These are phyloP conservation scores for Melieria omissa DNA, from an alignment of 2,888 invertebrate species.

Conservation along the genomic window DNA sequence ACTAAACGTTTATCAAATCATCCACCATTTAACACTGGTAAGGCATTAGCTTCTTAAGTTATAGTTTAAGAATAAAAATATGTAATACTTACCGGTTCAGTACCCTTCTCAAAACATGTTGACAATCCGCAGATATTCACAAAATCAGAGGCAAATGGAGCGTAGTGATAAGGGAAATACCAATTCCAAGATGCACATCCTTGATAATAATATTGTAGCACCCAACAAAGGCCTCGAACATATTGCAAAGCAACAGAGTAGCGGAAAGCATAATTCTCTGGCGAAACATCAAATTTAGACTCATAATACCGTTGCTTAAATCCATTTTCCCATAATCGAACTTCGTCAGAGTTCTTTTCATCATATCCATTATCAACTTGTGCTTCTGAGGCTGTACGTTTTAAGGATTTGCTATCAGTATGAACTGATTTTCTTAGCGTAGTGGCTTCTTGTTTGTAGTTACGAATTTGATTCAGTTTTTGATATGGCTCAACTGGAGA, in stretches of 20 bases:
- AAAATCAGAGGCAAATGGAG: constrained; percentile 99
- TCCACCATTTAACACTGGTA: too few relatives aligned
- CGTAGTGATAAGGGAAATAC: constrained; percentile 99
- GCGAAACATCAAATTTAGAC: constrained; percentile 86
- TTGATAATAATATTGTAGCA: constrained; percentile 98
- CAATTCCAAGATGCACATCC: constrained; percentile 99
- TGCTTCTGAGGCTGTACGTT: constrained; percentile 65
- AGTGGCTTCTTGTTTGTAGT: constrained; percentile 80
- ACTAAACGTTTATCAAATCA: too few relatives aligned
- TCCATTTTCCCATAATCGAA: constrained; percentile 94
- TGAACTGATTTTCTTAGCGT: constrained; percentile 67
- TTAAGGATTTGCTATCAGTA: constrained; percentile 63
- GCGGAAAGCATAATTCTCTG: constrained; percentile 85
- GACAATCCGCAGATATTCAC: constrained; percentile 87
- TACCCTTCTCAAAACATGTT: constrained; percentile 87
- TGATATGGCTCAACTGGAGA: constrained; percentile 70
- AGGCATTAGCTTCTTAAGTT: too few relatives aligned
- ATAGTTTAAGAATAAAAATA: background rate
- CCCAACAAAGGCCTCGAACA: constrained; percentile 97
- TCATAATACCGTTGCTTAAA: constrained; percentile 98
- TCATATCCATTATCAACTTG: constrained; percentile 42
- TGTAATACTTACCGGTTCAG: constrained; percentile 80
- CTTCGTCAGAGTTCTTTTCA: constrained; percentile 54
- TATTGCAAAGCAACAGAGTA: constrained; percentile 93
- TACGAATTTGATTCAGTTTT: constrained; percentile 70